Conservation (phyloP, 2,113 vertebrate genomes). For the Morone saxatilis region DNA sequence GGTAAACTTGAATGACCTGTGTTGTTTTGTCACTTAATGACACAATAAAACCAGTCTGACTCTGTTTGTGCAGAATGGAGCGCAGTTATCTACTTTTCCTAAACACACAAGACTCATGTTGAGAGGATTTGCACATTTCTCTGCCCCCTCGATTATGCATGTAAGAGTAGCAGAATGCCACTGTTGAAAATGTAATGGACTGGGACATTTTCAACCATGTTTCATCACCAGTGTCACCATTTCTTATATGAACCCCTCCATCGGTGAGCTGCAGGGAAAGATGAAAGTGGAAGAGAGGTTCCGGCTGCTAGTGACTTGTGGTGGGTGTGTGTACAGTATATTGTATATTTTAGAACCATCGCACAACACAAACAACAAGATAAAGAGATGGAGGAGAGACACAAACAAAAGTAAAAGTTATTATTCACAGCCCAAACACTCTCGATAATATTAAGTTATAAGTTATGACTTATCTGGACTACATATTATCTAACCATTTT, state of each 20-base stretch:
- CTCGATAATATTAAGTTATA: not conserved
- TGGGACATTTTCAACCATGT: constrained; percentile 24
- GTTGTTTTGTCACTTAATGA: not conserved
- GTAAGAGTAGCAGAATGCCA: not conserved
- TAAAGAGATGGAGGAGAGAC: not conserved
- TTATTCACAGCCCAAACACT: constrained; percentile 2
- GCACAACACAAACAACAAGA: constrained; percentile 1
- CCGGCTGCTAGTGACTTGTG: not conserved
- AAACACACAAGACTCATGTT: not conserved
- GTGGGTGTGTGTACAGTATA: not conserved
- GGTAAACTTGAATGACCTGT: not conserved
- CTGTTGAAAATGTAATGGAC: constrained; percentile 12
- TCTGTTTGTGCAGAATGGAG: not conserved
- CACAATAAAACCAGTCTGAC: not conserved
- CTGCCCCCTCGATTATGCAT: not conserved
- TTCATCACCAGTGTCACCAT: not conserved
- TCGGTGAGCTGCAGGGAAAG: not conserved
- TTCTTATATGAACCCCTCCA: not conserved
- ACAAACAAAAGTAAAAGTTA: not conserved
- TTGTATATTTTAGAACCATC: not conserved
- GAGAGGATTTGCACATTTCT: not conserved
- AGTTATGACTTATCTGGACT: constrained; percentile 26
- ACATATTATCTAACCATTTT: constrained; percentile 15
- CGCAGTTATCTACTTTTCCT: not conserved
- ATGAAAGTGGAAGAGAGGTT: not conserved